A percentile compares a stretch with the other conserved stretches of the same genome.
phyloP scores from a whole-genome alignment of 2,797 vertebrate genomes.

The Tapirus indicus region DNA sequence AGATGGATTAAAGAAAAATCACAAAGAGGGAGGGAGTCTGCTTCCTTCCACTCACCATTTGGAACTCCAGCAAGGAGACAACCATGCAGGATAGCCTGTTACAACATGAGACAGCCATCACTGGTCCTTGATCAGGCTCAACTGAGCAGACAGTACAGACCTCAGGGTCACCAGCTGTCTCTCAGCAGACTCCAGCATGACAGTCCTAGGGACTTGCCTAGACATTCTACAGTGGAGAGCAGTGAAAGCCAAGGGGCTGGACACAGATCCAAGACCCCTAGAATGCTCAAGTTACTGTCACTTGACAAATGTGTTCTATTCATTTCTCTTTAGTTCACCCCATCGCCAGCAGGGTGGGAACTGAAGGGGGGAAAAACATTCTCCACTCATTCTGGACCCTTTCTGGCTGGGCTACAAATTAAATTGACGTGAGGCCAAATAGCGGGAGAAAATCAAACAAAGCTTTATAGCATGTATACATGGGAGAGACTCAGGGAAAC shows the following conservation, averaged over 20 bases:
- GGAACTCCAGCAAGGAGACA: background rate
- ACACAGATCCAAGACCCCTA: background rate
- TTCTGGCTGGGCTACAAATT: too few relatives aligned
- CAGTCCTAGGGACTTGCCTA: too few relatives aligned
- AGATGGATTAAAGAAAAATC: background rate
- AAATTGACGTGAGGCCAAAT: too few relatives aligned
- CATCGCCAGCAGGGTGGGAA: background rate
- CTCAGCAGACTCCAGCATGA: background rate
- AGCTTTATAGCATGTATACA: too few relatives aligned
- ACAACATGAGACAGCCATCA: accelerated
- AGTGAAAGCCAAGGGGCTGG: background rate
- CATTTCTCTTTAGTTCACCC: background rate
- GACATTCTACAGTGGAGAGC: background rate
- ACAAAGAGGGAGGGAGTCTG: background rate
- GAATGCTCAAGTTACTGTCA: background rate
- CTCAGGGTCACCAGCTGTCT: background rate
- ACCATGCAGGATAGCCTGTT: background rate
- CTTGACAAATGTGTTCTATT: background rate
- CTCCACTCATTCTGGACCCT: too few relatives aligned
- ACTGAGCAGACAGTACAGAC: accelerated
- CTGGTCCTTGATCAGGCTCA: background rate
- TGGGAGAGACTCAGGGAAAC: too few relatives aligned
- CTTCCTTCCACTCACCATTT: background rate
- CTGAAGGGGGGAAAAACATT: too few relatives aligned
- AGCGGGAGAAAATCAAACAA: too few relatives aligned